Evolutionary conservation across 1,140 invertebrate species (phyloP).

Genomic region (Drusus annulatus): DNA sequence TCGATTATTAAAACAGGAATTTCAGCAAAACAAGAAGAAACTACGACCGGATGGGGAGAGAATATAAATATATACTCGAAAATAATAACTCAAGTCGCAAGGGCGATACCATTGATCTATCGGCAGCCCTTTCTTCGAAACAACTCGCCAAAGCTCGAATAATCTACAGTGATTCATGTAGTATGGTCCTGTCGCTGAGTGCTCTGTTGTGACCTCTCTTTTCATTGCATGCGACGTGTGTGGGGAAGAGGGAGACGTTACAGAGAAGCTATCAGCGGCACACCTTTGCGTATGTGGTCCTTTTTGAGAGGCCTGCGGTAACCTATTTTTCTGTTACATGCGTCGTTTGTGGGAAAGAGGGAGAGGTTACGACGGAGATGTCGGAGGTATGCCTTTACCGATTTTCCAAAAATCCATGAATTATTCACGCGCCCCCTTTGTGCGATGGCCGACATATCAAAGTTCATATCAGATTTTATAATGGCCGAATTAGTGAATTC

Average conservation of each 20-base stretch:
- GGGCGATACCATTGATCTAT: slow-evolving; percentile 45
- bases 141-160: not conserved
- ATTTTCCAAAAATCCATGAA: slow-evolving; percentile 50
- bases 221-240: no score
- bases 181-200: not conserved
- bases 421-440: slow-evolving; percentile 48
- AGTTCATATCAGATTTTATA: slow-evolving; percentile 31
- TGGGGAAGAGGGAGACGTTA: no score
- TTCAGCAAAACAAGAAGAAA: slow-evolving; percentile 23
- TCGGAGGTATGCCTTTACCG: not conserved
- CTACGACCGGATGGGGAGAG: not conserved
- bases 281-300: no score
- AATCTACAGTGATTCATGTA: slow-evolving; percentile 22
- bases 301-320: no score
- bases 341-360: no score
- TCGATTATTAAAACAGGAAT: slow-evolving; percentile 23
- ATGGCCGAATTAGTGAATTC: slow-evolving; percentile 32
- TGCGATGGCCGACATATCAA: slow-evolving; percentile 44
- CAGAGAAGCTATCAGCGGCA: no score
- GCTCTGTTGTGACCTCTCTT: no score
- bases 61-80: slow-evolving; percentile 14
- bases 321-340: no score
- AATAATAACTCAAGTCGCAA: slow-evolving; percentile 29
- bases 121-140: slow-evolving; percentile 40
- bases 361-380: no score